Evolutionary conservation across 2,888 invertebrate genomes (phyloP), one percentile per base, ranked within the genome.

Genomic region (Temnothorax unifasciatus): DNA sequence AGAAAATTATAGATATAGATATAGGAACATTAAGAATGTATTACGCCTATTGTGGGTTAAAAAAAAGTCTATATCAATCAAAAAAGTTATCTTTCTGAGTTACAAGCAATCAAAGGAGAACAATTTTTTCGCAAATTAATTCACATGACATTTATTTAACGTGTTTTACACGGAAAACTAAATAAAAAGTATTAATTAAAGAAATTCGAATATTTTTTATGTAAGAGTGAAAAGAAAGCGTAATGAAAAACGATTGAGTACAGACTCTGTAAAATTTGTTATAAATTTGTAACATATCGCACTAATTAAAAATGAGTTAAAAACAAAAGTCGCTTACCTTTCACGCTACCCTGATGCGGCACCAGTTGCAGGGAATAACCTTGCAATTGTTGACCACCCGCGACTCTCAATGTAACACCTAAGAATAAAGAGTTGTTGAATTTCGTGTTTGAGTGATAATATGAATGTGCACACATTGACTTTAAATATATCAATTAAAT

Each of bases 291-390:
- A 66, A 66, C 15, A 25, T 25, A 34, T 1, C 2, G 21, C 3
- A 47, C 5, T 1, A 68, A 18, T 50, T 0, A 29, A 68, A 66
- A 11, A 6, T 71, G 34, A 54, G 6, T 54, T 3, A 54, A 0
- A 21, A 18, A 54, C 3, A 54, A 54, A 25, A 44, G 4, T 38
- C 3, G 0, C 3, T 92, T 93, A 96, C 96, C 95, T 95, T 96
- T 96, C 3, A 96, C 95, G 69, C 95, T 95, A 77, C 96, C 96
- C 92, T 95, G 95, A 91, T 96, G 96, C 86, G 95, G 96, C 13
- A 96, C 95, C 57, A 96, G 93, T 89, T 96, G 96, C 63, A 96
- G 95, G 0, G 96, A 95, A 86, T 95, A 95, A 73, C 95, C 95
- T 88, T 95, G 95, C 41, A 95, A 90, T 79, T 94, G 95, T 81